phyloP scores from a whole-genome alignment of 2,797 vertebrate species.

The Ataeniobius toweri region DNA sequence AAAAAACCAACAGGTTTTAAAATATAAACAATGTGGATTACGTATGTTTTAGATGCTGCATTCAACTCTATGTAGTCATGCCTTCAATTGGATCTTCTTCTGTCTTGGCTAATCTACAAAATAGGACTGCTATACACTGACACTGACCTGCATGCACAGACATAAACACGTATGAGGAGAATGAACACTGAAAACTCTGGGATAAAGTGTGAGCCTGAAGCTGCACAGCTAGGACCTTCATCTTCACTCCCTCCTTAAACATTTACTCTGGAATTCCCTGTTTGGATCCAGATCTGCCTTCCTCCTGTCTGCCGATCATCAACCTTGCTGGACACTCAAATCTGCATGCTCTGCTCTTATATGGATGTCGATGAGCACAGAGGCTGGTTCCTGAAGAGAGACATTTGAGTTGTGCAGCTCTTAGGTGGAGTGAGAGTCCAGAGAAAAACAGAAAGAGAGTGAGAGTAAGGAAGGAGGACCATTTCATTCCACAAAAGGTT shows the following conservation, averaged over 20 bases:
- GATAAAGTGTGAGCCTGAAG: conserved; percentile 17
- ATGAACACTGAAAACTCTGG: conserved; percentile 6
- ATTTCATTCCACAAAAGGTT: conserved; percentile 30
- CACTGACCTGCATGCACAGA: conserved; percentile 7
- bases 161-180: conserved; percentile 9
- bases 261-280: conserved; percentile 52
- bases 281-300: conserved; percentile 49
- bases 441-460: background rate
- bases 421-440: conserved; percentile 2
- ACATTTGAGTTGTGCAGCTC: conserved; percentile 28
- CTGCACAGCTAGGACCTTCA: conserved; percentile 29
- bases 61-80: background rate
- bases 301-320: conserved; percentile 58
- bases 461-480: conserved; percentile 7
- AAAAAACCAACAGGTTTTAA: background rate
- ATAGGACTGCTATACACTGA: background rate
- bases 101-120: conserved; percentile 19
- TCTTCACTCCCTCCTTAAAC: conserved; percentile 52
- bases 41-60: background rate
- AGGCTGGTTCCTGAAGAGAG: conserved; percentile 17
- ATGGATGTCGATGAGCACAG: conserved; percentile 60
- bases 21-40: background rate
- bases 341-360: conserved; percentile 70
- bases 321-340: conserved; percentile 47
- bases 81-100: conserved; percentile 47